These are phyloP conservation scores for Tiaroga cobitis DNA, from an alignment of 2,797 vertebrate species.

Conservation along the genomic window DNA sequence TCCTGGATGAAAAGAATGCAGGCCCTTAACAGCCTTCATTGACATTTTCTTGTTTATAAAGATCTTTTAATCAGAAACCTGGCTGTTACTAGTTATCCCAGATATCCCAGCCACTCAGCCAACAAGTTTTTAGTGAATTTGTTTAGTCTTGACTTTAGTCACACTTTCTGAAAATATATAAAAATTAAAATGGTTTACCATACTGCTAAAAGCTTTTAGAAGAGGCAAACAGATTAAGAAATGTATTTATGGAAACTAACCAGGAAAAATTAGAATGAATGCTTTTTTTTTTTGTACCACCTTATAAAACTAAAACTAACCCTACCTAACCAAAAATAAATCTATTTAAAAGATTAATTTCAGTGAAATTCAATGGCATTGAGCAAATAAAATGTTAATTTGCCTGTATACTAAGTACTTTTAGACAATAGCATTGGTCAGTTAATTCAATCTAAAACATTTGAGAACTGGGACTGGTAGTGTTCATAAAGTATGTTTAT, in stretches of 20 bases:
- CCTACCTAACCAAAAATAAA: background rate
- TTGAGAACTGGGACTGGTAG: background rate
- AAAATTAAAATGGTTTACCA: background rate
- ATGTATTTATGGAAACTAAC: background rate
- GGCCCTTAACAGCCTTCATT: background rate
- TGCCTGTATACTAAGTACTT: background rate
- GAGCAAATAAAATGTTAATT: background rate
- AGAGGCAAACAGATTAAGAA: background rate
- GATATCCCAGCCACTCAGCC: background rate
- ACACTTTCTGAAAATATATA: background rate
- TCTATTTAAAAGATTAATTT: background rate
- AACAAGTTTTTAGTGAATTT: background rate
- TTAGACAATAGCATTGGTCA: background rate
- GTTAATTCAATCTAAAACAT: background rate
- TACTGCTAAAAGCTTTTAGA: background rate
- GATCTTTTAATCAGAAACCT: background rate
- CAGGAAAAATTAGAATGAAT: background rate
- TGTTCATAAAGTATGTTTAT: slow-evolving; percentile 33
- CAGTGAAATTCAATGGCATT: background rate
- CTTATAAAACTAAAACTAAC: no score
- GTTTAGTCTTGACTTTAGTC: background rate
- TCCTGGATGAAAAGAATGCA: background rate
- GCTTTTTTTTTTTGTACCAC: background rate
- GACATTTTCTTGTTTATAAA: background rate
- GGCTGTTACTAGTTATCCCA: background rate